Evolutionary conservation across 37 sponge, comb jelly and placozoan species (phyloP), one percentile per base, ranked within the genome.

Genomic region (Halichondria panicea): DNA sequence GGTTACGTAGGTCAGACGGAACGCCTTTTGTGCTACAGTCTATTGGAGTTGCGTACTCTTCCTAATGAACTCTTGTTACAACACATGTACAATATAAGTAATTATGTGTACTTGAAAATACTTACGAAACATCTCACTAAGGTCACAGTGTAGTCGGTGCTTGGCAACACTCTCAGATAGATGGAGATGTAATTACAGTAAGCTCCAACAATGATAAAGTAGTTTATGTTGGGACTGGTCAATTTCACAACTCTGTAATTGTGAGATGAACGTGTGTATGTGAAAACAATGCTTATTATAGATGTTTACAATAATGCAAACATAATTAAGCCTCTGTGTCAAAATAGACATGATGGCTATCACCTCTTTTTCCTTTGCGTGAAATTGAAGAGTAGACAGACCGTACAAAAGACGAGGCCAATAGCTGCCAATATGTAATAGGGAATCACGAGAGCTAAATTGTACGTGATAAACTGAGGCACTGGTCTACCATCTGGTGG

Each of bases 401-500:
- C 35, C 24, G 38, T 18, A 30, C 55, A 7, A 6, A 66, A 28
- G 40, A 64, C 34, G 4, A 77, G 21, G 3, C 78, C 78, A 52
- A 50, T 30, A 0, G 46, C 50, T 0, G 55, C 36, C 34, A 65
- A 21, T 4, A 52, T 6, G 34, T 43, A 32, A 30, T 31, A 38
- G 42, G 66, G 21, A 28, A 31, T 38, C 6, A 42, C 40, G 4
- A 77, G 5, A 22, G 45, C 53, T 38, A 77, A 1, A 28, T 54
- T 33, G 27, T 33, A 44, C 24, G 33, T 27, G 19, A 39, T 52
- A 4, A 66, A n/a, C 0, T 52, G 4, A 19, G 46, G 35, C 4
- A 77, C 30, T 42, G 66, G 57, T 0, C 55, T 66, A 33, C 78
- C 78, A 77, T 77, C 78, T 52, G 78, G 68, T 38, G 78, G 78